Evolutionary conservation across 2,113 vertebrate genomes (phyloP).

Genomic region (Pavo muticus): DNA sequence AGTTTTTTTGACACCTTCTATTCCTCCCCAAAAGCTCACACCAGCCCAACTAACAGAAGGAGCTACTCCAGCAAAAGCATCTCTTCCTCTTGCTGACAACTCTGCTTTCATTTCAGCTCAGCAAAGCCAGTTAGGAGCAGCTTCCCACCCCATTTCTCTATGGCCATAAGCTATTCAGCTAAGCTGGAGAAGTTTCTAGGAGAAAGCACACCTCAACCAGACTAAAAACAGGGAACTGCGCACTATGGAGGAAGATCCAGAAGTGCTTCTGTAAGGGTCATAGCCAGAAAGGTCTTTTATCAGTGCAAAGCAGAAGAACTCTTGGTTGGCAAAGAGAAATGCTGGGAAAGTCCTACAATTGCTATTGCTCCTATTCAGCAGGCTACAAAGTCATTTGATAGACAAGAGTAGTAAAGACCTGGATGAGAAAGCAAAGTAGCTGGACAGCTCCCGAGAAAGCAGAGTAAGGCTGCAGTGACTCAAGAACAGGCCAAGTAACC

Average conservation of each 20-base stretch:
- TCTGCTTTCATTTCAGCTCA: background rate
- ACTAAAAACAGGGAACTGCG: background rate
- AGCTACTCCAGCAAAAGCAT: background rate
- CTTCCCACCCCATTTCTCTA: background rate
- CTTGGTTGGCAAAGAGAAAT: background rate
- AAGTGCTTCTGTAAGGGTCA: background rate
- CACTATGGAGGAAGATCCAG: background rate
- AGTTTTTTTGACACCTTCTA: conserved; percentile 42
- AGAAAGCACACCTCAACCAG: background rate
- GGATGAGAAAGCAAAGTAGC: background rate
- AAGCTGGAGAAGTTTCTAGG: background rate
- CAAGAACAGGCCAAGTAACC: background rate
- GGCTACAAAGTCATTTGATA: background rate
- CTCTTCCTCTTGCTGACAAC: background rate
- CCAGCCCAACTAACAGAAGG: background rate
- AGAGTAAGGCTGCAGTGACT: background rate
- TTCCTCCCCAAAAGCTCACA: background rate
- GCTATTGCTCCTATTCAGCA: background rate
- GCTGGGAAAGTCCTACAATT: background rate
- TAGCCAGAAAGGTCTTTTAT: background rate
- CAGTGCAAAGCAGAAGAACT: background rate
- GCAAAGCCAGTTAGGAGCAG: background rate
- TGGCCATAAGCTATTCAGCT: background rate
- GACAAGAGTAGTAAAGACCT: background rate
- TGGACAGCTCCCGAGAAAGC: background rate